Conservation (phyloP, 2,113 vertebrate genomes). For the Hippoglossus stenolepis region DNA sequence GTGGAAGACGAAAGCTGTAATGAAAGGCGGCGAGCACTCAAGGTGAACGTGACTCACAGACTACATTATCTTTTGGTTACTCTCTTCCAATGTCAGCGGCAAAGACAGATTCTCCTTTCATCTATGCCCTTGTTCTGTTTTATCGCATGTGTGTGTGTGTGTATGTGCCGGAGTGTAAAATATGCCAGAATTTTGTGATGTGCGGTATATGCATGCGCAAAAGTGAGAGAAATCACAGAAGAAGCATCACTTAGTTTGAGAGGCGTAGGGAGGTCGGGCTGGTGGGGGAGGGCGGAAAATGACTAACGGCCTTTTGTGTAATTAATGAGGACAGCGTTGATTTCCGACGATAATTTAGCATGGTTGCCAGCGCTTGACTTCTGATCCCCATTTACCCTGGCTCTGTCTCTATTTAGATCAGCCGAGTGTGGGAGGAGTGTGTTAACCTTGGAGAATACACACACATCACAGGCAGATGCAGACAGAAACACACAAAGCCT, state of each 20-base stretch:
- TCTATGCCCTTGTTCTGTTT: constrained; percentile 78
- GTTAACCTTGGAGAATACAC: constrained; percentile 81
- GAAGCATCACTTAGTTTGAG: constrained; percentile 70
- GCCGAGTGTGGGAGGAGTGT: constrained; percentile 77
- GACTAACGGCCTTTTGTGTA: constrained; percentile 84
- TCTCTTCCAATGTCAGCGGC: constrained; percentile 82
- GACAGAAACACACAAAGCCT: constrained; percentile 69
- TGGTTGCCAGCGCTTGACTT: constrained; percentile 82
- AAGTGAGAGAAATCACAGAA: constrained; percentile 62
- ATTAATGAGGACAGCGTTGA: constrained; percentile 85
- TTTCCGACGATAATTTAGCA: constrained; percentile 85
- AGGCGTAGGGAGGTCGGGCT: constrained; percentile 60
- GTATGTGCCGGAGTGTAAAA: constrained; percentile 40
- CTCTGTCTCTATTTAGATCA: constrained; percentile 82
- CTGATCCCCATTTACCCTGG: constrained; percentile 84
- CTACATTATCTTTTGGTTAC: constrained; percentile 82
- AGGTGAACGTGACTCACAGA: constrained; percentile 83
- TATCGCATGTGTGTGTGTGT: constrained; percentile 34
- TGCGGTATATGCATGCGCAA: constrained; percentile 38
- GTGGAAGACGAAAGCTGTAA: constrained; percentile 69
- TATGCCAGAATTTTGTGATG: constrained; percentile 58
- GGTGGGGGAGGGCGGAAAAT: constrained; percentile 62
- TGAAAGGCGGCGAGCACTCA: constrained; percentile 73
- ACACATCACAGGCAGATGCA: constrained; percentile 70
- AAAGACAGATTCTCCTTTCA: constrained; percentile 84